Base-by-base conservation (phyloP, 2,888 invertebrate species). In the Plagiodera versicolora region DNA sequence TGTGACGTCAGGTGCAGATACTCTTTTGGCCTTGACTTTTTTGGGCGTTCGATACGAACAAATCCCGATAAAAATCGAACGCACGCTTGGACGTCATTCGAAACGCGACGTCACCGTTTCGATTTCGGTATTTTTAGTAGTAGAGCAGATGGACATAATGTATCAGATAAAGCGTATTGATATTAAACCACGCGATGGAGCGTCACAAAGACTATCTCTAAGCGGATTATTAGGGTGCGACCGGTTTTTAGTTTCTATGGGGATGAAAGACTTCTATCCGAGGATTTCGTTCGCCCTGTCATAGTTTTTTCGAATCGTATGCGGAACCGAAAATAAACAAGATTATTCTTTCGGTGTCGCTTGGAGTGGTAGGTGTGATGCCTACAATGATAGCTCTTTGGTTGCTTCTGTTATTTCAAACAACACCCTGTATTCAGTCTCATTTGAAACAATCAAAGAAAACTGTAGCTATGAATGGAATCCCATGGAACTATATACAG, bases 121-220 rank as follows among this genome's bases (percentile, higher is more conserved):
- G 4, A n/a, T 39, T 52, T 19, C 52, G 39, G 10, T 20, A 53
- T 53, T 44, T 53, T 49, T 53, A 51, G 50, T 53, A 51, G 50
- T 56, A 20, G 65, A 69, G 68, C 71, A 71, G 71, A 71, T 70
- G 71, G 70, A 70, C 69, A 63, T 45, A 63, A 57, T 58, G 71
- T 70, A 73, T 74, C 74, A 72, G 77, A 77, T 77, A 77, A 75
- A 75, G 70, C 71, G 72, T 70, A 74, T 74, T 75, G 75, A 76
- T 77, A 77, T 75, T 73, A 76, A 75, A 76, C 74, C 75, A 69
- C 74, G 74, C 67, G 72, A 73, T 70, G 72, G 67, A 66, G 69
- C 69, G 68, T 66, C 73, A 77, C 75, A 76, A 76, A 72, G 75
- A 74, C 68, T 69, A 69, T 65, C 66, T 69, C 69, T 74, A 74